Conservation (phyloP, 2,888 invertebrate species). For the Dasypolia templi region DNA sequence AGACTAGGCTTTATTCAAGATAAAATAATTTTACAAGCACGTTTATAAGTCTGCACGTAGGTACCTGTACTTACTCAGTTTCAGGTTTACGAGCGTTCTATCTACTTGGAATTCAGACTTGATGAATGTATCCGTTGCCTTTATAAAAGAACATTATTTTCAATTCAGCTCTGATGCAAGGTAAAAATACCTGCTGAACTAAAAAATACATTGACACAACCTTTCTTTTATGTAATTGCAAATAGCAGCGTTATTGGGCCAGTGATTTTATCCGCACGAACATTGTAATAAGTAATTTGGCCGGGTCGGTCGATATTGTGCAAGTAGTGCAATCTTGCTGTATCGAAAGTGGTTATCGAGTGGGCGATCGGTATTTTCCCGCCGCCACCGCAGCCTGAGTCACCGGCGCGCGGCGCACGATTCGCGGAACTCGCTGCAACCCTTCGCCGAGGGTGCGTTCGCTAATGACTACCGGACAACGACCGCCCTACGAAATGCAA, state of each 20-base stretch:
- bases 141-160: conserved; percentile 2
- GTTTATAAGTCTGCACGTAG: conserved; percentile 1
- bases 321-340: conserved; percentile 77
- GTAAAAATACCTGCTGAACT: conserved; percentile 12
- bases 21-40: conserved; percentile 27
- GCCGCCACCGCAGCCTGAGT: conserved; percentile 81
- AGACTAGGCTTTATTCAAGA: conserved; percentile 17
- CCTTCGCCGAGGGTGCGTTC: conserved; percentile 85
- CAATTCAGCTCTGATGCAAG: conserved; percentile 4
- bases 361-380: conserved; percentile 84
- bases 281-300: conserved; percentile 73
- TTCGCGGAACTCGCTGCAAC: conserved; percentile 86
- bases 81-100: conserved; percentile 23
- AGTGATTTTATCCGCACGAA: conserved; percentile 70
- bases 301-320: conserved; percentile 72
- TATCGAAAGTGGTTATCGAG: conserved; percentile 81
- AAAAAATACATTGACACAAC: conserved; percentile 35
- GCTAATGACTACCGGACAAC: conserved; percentile 87
- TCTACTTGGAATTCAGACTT: conserved; percentile 35
- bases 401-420: conserved; percentile 75
- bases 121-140: background rate
- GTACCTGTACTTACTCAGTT: conserved; percentile 26
- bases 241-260: conserved; percentile 63
- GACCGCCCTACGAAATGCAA: conserved; percentile 82
- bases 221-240: conserved; percentile 53